These are phyloP conservation scores for Andrena bucephala DNA, from an alignment of 2,888 invertebrate species.

Conservation along the genomic window DNA sequence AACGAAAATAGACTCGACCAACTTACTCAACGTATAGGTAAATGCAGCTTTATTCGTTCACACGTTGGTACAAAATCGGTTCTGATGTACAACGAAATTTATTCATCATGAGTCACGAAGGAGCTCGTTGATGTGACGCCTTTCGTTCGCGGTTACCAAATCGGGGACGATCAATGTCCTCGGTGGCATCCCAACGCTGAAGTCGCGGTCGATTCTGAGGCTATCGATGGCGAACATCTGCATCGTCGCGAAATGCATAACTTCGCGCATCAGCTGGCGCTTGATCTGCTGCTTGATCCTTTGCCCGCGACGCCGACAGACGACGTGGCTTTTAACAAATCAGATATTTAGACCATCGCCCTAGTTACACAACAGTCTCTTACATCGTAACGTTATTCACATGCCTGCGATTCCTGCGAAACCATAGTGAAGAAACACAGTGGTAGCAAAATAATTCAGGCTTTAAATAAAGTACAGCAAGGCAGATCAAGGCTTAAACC, in stretches of 20 bases:
- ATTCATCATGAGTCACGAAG: slow-evolving; percentile 46
- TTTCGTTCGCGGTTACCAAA: slow-evolving; percentile 73
- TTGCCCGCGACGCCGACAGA: slow-evolving; percentile 88
- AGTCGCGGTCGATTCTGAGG: slow-evolving; percentile 88
- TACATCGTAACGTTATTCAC: background rate
- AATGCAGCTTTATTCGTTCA: slow-evolving; percentile 46
- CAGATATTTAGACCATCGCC: background rate
- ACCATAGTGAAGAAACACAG: too few species aligned
- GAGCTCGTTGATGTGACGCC: slow-evolving; percentile 72
- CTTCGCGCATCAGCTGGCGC: slow-evolving; percentile 87
- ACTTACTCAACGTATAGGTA: slow-evolving; percentile 14
- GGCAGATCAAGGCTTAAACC: too few species aligned
- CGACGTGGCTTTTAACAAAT: slow-evolving; percentile 86
- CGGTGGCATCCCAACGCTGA: slow-evolving; percentile 84
- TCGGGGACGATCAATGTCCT: slow-evolving; percentile 74
- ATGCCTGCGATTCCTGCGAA: too few species aligned
- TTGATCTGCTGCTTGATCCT: slow-evolving; percentile 85
- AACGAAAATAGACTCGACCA: background rate
- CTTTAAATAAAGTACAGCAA: too few species aligned
- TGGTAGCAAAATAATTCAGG: too few species aligned
- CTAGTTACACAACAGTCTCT: background rate
- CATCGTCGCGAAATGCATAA: slow-evolving; percentile 87
- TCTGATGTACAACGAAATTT: background rate
- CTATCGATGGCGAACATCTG: slow-evolving; percentile 89
- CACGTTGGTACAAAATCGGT: slow-evolving; percentile 23